Conservation (phyloP, 2,113 vertebrate species). For the Platanista minor region DNA sequence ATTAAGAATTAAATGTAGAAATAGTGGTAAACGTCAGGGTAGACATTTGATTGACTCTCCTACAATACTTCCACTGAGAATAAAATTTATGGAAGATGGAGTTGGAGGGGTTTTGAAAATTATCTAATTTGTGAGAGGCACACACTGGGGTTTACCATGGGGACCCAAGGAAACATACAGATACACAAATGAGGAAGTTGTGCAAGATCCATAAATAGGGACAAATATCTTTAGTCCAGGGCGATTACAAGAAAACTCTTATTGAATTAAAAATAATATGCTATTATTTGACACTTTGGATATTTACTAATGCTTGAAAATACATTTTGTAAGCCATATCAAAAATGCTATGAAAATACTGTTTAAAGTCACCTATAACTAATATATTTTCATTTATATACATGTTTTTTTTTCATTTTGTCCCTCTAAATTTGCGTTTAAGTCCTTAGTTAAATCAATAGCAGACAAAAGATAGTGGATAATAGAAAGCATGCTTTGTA, state of each 20-base stretch:
- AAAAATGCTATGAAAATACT: not conserved
- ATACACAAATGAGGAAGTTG: not conserved
- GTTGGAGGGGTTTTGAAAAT: constrained; percentile 50
- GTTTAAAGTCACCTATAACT: not conserved
- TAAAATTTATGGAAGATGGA: constrained; percentile 48
- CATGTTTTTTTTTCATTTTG: not conserved
- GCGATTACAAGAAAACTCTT: not conserved
- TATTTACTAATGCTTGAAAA: not conserved
- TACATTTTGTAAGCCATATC: not conserved
- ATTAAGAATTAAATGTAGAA: constrained; percentile 14
- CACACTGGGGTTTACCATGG: not conserved
- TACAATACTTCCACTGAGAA: constrained; percentile 42
- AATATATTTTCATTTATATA: not conserved
- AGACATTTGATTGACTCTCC: constrained; percentile 41
- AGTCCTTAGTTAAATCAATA: constrained; percentile 27
- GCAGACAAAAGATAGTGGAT: constrained; percentile 21
- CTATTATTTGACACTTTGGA: not conserved
- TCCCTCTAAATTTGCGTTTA: not conserved
- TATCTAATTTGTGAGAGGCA: constrained; percentile 33
- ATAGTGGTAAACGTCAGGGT: not conserved
- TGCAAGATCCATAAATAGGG: constrained; percentile 8
- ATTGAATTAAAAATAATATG: constrained; percentile 23
- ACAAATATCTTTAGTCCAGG: not conserved
- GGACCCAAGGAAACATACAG: not conserved
- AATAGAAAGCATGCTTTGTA: not conserved